Conservation (phyloP, 1,140 invertebrate genomes). For the Physella acuta region DNA sequence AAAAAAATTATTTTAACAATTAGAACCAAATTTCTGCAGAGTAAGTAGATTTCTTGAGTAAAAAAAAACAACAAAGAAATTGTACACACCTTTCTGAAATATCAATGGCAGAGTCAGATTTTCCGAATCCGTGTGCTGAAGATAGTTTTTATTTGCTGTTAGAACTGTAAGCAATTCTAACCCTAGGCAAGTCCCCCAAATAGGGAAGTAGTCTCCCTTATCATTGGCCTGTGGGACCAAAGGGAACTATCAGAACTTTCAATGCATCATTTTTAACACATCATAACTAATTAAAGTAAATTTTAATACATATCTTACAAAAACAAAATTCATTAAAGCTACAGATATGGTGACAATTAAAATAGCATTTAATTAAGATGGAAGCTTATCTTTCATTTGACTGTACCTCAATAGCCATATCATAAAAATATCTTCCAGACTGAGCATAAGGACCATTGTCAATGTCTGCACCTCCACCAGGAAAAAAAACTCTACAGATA, state of each 20-base stretch:
- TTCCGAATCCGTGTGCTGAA: conserved; percentile 65
- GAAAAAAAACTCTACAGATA: conserved; percentile 51
- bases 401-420: conserved; percentile 64
- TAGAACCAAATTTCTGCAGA: conserved; percentile 1
- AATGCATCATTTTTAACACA: too few relatives aligned
- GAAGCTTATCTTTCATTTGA: too few relatives aligned
- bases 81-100: conserved; percentile 66
- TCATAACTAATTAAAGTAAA: background rate
- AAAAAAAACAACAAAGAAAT: background rate
- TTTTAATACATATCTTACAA: background rate
- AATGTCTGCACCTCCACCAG: conserved; percentile 48
- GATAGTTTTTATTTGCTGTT: conserved; percentile 64
- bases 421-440: conserved; percentile 71
- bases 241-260: too few relatives aligned
- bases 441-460: conserved; percentile 70
- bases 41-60: too few relatives aligned
- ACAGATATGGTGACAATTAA: too few relatives aligned
- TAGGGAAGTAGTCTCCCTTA: conserved; percentile 75
- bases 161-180: conserved; percentile 79
- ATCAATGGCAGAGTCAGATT: conserved; percentile 69
- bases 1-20: background rate
- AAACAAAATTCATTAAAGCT: background rate
- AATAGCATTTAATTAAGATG: too few relatives aligned
- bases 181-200: conserved; percentile 87
- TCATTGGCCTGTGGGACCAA: conserved; percentile 18